These are phyloP conservation scores for Euzetes globulus DNA, from an alignment of 2,888 invertebrate species.

Conservation along the genomic window DNA sequence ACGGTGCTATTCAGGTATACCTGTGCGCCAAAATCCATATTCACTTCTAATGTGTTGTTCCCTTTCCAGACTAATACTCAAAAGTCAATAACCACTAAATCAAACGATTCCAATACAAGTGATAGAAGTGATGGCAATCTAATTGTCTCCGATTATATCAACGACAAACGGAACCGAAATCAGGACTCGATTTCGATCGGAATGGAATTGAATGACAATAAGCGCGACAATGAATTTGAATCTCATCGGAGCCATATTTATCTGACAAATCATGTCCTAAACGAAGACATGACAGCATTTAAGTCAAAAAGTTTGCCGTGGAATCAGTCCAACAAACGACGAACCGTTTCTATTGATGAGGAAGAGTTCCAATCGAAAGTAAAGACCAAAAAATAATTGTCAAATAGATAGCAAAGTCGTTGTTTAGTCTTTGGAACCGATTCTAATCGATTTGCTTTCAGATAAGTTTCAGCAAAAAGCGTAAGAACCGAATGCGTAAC, in stretches of 20 bases:
- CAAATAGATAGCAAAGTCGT: too few species aligned
- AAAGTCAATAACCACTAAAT: neutral
- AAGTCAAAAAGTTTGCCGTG: conserved; percentile 19
- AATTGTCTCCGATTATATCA: neutral
- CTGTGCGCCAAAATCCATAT: neutral
- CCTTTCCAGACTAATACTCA: conserved; percentile 9
- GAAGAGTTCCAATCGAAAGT: neutral
- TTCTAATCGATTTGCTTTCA: conserved; percentile 46
- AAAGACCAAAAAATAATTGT: neutral
- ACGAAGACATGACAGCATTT: neutral
- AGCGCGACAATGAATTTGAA: neutral
- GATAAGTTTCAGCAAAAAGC: conserved; percentile 68
- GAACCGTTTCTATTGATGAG: neutral
- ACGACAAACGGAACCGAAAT: neutral
- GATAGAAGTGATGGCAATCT: neutral
- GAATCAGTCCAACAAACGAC: conserved; percentile 10
- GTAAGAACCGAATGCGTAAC: conserved; percentile 70
- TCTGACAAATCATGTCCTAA: neutral
- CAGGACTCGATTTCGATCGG: neutral
- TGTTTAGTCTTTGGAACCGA: too few species aligned
- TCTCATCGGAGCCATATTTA: neutral
- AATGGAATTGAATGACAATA: neutral
- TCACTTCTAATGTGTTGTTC: neutral
- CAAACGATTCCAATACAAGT: neutral
- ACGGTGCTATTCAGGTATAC: neutral